Evolutionary conservation across 1,140 invertebrate species (phyloP).

Genomic region (Drosophila kurseongensis): DNA sequence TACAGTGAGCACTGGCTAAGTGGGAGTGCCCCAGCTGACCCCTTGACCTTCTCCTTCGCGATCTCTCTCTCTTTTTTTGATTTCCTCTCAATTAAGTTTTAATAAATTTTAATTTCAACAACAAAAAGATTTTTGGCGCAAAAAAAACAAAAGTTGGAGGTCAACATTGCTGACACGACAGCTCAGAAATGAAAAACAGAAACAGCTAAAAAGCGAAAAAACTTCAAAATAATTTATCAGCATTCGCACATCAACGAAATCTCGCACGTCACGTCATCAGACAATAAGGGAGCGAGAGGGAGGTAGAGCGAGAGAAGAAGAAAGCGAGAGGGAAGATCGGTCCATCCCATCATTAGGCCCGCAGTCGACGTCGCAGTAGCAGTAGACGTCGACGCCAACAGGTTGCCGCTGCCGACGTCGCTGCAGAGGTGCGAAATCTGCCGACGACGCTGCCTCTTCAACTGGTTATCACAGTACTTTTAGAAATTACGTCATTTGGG

Average conservation of each 20-base stretch:
- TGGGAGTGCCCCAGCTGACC: conserved; percentile 13
- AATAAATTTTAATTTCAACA: conserved; percentile 75
- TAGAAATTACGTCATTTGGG: conserved; percentile 80
- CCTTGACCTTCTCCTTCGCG: conserved; percentile 19
- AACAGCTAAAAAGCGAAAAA: conserved; percentile 29
- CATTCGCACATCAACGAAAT: conserved; percentile 67
- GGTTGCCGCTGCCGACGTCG: conserved; percentile 58
- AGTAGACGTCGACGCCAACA: conserved; percentile 54
- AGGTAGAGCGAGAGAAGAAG: conserved; percentile 1
- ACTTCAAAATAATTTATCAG: conserved; percentile 75
- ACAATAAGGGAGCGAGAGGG: conserved; percentile 15
- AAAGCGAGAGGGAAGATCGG: conserved; percentile 14
- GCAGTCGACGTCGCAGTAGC: conserved; percentile 14
- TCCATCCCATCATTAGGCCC: conserved; percentile 40
- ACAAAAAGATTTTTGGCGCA: conserved; percentile 55
- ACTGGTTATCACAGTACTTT: conserved; percentile 77
- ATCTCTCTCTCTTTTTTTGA: conserved; percentile 23
- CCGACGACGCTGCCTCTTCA: conserved; percentile 34
- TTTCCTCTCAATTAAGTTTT: conserved; percentile 70
- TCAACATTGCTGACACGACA: conserved; percentile 70
- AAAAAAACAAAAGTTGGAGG: conserved; percentile 20
- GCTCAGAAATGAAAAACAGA: conserved; percentile 49
- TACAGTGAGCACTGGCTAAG: neutral
- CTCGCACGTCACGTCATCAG: conserved; percentile 76
- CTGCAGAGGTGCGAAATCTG: conserved; percentile 59